These are phyloP conservation scores for Sebastiscus albofasciatus DNA, from an alignment of 2,797 vertebrate species.

Conservation along the genomic window DNA sequence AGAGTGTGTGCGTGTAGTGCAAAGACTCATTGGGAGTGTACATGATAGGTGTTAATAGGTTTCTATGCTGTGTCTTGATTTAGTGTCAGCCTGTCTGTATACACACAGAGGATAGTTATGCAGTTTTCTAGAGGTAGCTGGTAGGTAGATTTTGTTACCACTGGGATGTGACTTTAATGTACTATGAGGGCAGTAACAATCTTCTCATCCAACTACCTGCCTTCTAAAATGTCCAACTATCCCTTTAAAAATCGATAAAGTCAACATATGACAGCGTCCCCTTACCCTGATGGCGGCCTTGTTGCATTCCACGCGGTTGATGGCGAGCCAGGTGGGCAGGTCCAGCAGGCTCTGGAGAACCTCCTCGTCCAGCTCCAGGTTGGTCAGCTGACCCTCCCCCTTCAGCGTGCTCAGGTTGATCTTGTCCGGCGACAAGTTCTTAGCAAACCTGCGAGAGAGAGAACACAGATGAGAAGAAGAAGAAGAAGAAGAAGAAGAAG, in stretches of 20 bases:
- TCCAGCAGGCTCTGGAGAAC: conserved; percentile 98
- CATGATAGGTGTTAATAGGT: not conserved
- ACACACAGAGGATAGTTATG: no score
- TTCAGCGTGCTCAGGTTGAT: conserved; percentile 98
- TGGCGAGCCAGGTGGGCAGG: conserved; percentile 97
- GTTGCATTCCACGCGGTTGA: conserved; percentile 97
- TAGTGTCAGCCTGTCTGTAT: not conserved
- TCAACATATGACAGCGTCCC: not conserved
- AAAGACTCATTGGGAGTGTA: not conserved
- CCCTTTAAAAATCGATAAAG: not conserved
- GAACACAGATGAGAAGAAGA: not conserved
- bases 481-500: conserved; percentile 1
- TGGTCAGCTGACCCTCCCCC: conserved; percentile 96
- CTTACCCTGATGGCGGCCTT: conserved; percentile 97
- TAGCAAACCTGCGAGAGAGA: conserved; percentile 87
- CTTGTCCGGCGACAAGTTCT: conserved; percentile 99
- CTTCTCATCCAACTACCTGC: not conserved
- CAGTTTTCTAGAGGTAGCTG: not conserved
- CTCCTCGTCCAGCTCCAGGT: conserved; percentile 97
- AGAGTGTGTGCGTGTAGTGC: not conserved
- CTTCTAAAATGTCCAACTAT: not conserved
- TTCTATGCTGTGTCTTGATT: not conserved
- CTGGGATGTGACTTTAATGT: not conserved
- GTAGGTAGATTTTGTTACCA: no score
- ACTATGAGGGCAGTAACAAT: not conserved